A percentile compares a stretch with the other conserved stretches of the same genome.
phyloP scores from a whole-genome alignment of 2,113 vertebrate species.

The Zingel zingel region DNA sequence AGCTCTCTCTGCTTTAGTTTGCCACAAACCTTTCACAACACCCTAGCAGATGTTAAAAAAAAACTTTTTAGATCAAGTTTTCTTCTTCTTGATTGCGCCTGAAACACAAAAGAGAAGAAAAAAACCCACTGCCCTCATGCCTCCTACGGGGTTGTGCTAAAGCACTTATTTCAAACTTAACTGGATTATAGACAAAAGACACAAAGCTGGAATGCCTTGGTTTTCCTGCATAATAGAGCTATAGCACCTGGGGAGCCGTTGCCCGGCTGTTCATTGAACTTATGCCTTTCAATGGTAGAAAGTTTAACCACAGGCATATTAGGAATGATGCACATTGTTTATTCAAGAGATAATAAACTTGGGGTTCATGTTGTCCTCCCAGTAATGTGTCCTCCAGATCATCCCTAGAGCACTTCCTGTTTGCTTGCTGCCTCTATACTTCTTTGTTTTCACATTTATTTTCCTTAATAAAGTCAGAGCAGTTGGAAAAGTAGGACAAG shows the following conservation, averaged over 20 bases:
- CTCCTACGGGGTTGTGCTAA: slow-evolving; percentile 82
- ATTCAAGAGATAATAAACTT: slow-evolving; percentile 55
- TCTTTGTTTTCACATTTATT: slow-evolving; percentile 21
- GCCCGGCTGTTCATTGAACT: slow-evolving; percentile 77
- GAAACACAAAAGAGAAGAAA: slow-evolving; percentile 62
- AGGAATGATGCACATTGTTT: slow-evolving; percentile 59
- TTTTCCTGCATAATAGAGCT: slow-evolving; percentile 73
- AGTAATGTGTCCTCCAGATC: slow-evolving; percentile 30
- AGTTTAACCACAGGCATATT: slow-evolving; percentile 70
- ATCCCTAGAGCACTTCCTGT: slow-evolving; percentile 39
- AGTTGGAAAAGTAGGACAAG: slow-evolving; percentile 18
- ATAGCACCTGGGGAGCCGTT: slow-evolving; percentile 60
- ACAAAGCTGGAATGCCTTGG: slow-evolving; percentile 79
- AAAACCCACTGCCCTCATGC: slow-evolving; percentile 54
- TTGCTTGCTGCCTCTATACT: background rate
- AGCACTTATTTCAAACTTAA: slow-evolving; percentile 88
- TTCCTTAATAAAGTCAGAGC: slow-evolving; percentile 12
- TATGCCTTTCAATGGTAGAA: slow-evolving; percentile 69
- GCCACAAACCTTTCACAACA: slow-evolving; percentile 25
- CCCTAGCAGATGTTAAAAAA: slow-evolving; percentile 4
- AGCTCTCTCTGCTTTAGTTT: slow-evolving; percentile 33
- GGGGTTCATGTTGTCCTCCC: slow-evolving; percentile 11
- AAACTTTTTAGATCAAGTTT: slow-evolving; percentile 39
- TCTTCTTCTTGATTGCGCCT: slow-evolving; percentile 73
- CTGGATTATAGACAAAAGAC: slow-evolving; percentile 84